phyloP scores from a whole-genome alignment of 2,888 invertebrate genomes.

The Anarsia innoxiella region DNA sequence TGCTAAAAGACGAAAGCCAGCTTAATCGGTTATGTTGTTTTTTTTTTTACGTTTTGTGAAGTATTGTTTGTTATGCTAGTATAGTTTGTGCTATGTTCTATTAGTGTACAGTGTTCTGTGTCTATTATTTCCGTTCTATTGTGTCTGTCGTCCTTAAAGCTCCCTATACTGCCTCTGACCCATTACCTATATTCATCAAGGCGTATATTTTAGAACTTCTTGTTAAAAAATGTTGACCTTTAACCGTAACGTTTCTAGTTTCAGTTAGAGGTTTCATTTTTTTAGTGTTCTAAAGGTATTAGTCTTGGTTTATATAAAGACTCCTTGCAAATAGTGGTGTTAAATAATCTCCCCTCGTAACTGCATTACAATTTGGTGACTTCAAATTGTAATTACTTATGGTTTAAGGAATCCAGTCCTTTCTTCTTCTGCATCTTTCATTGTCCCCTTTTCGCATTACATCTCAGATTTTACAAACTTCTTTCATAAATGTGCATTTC shows the following conservation, averaged over 20 bases:
- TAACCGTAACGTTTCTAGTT: slow-evolving; percentile 45
- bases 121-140: slow-evolving; percentile 25
- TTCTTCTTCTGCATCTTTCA: slow-evolving; percentile 59
- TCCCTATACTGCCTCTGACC: slow-evolving; percentile 16
- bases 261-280: slow-evolving; percentile 51
- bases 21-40: slow-evolving; percentile 1
- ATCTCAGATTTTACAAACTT: slow-evolving; percentile 16
- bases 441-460: slow-evolving; percentile 30
- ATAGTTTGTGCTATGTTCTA: slow-evolving; percentile 3
- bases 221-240: slow-evolving; percentile 44
- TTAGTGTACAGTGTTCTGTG: slow-evolving; percentile 17
- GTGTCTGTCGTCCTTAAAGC: slow-evolving; percentile 27
- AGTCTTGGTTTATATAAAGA: slow-evolving; percentile 38
- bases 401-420: slow-evolving; percentile 73
- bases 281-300: slow-evolving; percentile 34
- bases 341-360: slow-evolving; percentile 74
- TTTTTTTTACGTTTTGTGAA: slow-evolving; percentile 1
- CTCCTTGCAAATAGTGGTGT: slow-evolving; percentile 54
- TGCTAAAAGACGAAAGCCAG: background rate
- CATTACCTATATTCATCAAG: slow-evolving; percentile 38
- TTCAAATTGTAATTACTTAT: slow-evolving; percentile 74
- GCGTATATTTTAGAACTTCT: slow-evolving; percentile 31
- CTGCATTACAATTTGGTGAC: slow-evolving; percentile 76
- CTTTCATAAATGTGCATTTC: background rate
- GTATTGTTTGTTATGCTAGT: slow-evolving; percentile 10